These are phyloP conservation scores for Fistularia tabacaria DNA, from an alignment of 2,797 vertebrate genomes.

Conservation along the genomic window DNA sequence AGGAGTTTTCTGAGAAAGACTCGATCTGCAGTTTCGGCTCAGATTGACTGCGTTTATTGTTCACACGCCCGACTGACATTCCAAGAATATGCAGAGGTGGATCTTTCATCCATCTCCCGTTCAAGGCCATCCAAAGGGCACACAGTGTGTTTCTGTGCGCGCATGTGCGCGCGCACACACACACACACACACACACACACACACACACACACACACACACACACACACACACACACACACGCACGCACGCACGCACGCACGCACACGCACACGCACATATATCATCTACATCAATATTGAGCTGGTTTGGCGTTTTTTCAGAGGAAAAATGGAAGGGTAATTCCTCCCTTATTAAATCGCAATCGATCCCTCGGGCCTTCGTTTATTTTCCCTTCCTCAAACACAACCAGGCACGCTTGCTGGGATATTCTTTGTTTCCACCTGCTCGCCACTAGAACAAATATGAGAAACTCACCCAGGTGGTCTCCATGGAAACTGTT, in stretches of 20 bases:
- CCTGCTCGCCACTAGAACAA: constrained; percentile 25
- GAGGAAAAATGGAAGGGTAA: too few relatives aligned
- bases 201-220: constrained; percentile 10
- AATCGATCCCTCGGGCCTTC: constrained; percentile 20
- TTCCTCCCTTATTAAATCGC: constrained; percentile 14
- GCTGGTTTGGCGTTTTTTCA: too few relatives aligned
- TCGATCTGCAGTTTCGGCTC: constrained; percentile 39
- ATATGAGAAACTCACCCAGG: constrained; percentile 70
- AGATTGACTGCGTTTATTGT: constrained; percentile 57
- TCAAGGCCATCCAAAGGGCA: constrained; percentile 46
- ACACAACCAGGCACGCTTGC: not conserved
- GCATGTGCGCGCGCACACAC: not conserved
- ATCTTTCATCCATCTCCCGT: constrained; percentile 59
- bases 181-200: constrained; percentile 12
- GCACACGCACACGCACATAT: constrained; percentile 11
- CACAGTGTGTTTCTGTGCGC: constrained; percentile 8
- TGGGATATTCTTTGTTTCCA: constrained; percentile 17
- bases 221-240: constrained; percentile 7
- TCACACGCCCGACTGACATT: constrained; percentile 62
- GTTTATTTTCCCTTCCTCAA: constrained; percentile 17
- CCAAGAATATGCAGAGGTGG: constrained; percentile 61
- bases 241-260: constrained; percentile 7
- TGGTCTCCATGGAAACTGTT: constrained; percentile 83
- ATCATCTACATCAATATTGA: constrained; percentile 12
- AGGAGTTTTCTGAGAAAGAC: not conserved